Percentiles rank a stretch among this genome's conserved stretches.
Conservation (phyloP, 1,140 invertebrate species). For the Eriocheir sinensis region DNA sequence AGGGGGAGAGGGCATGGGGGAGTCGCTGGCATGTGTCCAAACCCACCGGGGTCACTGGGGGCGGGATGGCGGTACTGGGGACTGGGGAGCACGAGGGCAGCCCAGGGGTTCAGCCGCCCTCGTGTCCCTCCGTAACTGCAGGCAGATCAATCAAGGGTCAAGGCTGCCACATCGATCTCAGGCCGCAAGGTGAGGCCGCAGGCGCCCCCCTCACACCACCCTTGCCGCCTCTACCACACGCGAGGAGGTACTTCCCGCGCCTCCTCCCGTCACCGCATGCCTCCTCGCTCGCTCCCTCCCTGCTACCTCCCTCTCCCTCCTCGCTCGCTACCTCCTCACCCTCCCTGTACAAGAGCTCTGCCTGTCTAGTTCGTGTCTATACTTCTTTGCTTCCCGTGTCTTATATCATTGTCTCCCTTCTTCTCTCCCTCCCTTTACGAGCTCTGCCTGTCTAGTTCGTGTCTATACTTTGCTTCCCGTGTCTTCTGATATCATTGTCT, state of each 20-base stretch:
- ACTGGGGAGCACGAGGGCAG: neutral
- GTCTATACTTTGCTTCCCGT: too few species aligned
- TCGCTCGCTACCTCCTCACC: neutral
- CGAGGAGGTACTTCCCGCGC: constrained; percentile 57
- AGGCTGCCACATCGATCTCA: constrained; percentile 71
- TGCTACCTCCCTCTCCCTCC: neutral
- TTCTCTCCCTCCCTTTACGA: neutral
- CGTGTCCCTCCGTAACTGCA: constrained; percentile 17
- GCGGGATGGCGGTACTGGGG: neutral
- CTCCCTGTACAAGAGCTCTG: too few species aligned
- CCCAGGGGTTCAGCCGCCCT: neutral
- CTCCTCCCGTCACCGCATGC: constrained; percentile 44
- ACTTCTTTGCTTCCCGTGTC: too few species aligned
- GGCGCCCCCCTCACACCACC: constrained; percentile 50
- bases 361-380: too few species aligned
- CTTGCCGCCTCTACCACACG: neutral
- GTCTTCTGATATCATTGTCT: too few species aligned
- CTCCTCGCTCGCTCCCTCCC: neutral
- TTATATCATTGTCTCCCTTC: too few species aligned
- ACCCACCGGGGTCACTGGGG: neutral
- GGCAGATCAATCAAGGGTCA: constrained; percentile 63
- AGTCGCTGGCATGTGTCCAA: neutral
- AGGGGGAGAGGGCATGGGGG: too few species aligned
- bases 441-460: too few species aligned
- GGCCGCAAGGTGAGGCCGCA: constrained; percentile 63